Conservation (phyloP, 2,113 vertebrate species). For the Astatoreochromis straeleni region DNA sequence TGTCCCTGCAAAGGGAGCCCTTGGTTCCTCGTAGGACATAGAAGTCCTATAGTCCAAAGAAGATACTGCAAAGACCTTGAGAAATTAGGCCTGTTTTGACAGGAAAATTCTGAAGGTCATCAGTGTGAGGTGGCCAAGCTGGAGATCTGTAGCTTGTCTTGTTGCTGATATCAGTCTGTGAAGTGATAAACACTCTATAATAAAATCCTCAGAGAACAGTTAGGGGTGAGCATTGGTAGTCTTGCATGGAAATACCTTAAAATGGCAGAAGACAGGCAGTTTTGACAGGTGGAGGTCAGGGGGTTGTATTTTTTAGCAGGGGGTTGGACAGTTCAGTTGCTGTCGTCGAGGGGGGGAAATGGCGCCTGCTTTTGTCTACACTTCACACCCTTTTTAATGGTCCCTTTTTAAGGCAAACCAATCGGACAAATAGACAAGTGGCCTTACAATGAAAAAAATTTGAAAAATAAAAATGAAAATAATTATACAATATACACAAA, state of each 20-base stretch:
- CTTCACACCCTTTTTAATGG: conserved; percentile 74
- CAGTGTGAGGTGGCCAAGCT: background rate
- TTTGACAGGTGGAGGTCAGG: background rate
- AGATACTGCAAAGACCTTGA: conserved; percentile 16
- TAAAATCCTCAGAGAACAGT: conserved; percentile 19
- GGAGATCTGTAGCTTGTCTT: conserved; percentile 1
- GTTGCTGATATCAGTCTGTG: conserved; percentile 22
- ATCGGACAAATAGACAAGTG: conserved; percentile 51
- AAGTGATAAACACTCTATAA: conserved; percentile 12
- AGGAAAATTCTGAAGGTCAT: background rate
- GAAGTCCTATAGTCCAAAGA: conserved; percentile 3
- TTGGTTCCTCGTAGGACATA: conserved; percentile 28
- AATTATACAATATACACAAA: conserved; percentile 73
- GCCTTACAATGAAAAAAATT: conserved; percentile 40
- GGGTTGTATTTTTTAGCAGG: background rate
- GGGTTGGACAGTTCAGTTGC: background rate
- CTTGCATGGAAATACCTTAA: background rate
- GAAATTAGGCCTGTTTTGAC: conserved; percentile 4
- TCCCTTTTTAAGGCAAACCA: conserved; percentile 80
- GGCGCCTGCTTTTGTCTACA: conserved; percentile 54
- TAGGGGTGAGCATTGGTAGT: background rate
- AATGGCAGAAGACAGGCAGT: background rate
- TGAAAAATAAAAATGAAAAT: conserved; percentile 52
- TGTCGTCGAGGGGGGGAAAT: conserved; percentile 11
- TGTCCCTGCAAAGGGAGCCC: conserved; percentile 39